A percentile compares a stretch with the other conserved stretches of the same genome.
These are phyloP conservation scores for Germaria angustata DNA, from an alignment of 2,888 invertebrate species.

Conservation along the genomic window DNA sequence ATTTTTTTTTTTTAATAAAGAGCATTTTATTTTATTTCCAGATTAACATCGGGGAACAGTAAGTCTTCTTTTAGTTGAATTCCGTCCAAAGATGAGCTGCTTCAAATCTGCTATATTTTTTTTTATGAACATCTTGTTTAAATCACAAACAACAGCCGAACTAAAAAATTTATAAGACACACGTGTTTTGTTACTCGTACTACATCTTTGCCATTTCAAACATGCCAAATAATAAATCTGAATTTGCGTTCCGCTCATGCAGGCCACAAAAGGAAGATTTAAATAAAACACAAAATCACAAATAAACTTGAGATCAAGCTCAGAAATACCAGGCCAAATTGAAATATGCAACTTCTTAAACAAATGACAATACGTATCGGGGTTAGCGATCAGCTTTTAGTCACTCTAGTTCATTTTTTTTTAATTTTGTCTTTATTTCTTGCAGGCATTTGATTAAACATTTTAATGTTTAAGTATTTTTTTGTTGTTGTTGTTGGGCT, in stretches of 20 bases:
- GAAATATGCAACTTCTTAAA: conserved; percentile 65
- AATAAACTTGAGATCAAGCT: conserved; percentile 49
- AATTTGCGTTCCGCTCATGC: conserved; percentile 7
- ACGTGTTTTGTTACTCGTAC: conserved; percentile 51
- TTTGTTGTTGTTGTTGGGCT: not conserved
- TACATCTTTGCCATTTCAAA: conserved; percentile 49
- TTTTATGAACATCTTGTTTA: conserved; percentile 58
- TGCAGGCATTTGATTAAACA: conserved; percentile 3
- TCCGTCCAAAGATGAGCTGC: conserved; percentile 49
- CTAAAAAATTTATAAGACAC: conserved; percentile 56
- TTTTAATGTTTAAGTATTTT: not conserved
- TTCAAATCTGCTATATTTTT: conserved; percentile 46
- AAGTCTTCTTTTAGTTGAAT: conserved; percentile 31
- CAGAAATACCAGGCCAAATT: conserved; percentile 65
- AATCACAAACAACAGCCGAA: conserved; percentile 20
- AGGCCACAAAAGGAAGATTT: conserved; percentile 9
- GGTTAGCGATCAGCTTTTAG: conserved; percentile 67
- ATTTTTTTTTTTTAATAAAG: not conserved
- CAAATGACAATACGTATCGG: conserved; percentile 66
- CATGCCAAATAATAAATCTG: conserved; percentile 60
- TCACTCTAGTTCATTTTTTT: conserved; percentile 38
- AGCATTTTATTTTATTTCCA: conserved; percentile 53
- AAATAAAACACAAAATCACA: conserved; percentile 20
- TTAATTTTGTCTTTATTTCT: not conserved
- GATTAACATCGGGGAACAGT: conserved; percentile 61